Evolutionary conservation across 92 coral and sea anemone species (phyloP).

Genomic region (Parazoanthus atlanticus): DNA sequence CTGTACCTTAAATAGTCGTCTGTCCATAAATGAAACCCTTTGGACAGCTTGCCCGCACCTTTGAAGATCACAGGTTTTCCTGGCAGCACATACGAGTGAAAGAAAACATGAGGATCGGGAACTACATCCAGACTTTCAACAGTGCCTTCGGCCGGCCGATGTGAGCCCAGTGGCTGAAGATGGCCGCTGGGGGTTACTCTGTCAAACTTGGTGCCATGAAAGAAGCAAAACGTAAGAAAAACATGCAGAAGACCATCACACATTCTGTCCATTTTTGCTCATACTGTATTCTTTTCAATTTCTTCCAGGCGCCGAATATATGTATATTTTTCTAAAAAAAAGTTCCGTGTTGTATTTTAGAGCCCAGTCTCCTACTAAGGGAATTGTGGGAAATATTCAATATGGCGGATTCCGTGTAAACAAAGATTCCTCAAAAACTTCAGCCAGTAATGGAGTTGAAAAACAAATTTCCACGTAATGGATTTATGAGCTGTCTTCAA

Average conservation of each 20-base stretch:
- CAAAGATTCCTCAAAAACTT: background rate
- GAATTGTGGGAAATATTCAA: conserved; percentile 44
- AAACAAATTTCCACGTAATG: background rate
- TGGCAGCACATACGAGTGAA: conserved; percentile 68
- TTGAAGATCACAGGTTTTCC: conserved; percentile 85
- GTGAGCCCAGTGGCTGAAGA: conserved; percentile 90
- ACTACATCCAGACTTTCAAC: conserved; percentile 50
- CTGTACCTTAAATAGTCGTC: conserved; percentile 83
- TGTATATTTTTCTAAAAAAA: background rate
- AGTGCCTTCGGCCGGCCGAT: conserved; percentile 75
- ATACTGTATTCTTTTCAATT: background rate
- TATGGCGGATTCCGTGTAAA: conserved; percentile 12
- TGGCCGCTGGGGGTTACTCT: conserved; percentile 76
- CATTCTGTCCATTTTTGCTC: background rate
- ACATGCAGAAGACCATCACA: background rate
- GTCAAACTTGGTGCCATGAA: conserved; percentile 25
- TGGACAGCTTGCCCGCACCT: conserved; percentile 84
- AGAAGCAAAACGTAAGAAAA: background rate
- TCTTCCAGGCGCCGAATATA: background rate
- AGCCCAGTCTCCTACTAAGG: background rate
- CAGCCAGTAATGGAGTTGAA: background rate
- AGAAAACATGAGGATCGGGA: conserved; percentile 83
- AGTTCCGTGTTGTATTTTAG: conserved; percentile 21
- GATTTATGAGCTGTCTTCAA: background rate
- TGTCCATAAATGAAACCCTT: conserved; percentile 83